Evolutionary conservation across 2,797 vertebrate species (phyloP), one percentile per base, ranked within the genome.

Genomic region (Cheirogaleus major): DNA sequence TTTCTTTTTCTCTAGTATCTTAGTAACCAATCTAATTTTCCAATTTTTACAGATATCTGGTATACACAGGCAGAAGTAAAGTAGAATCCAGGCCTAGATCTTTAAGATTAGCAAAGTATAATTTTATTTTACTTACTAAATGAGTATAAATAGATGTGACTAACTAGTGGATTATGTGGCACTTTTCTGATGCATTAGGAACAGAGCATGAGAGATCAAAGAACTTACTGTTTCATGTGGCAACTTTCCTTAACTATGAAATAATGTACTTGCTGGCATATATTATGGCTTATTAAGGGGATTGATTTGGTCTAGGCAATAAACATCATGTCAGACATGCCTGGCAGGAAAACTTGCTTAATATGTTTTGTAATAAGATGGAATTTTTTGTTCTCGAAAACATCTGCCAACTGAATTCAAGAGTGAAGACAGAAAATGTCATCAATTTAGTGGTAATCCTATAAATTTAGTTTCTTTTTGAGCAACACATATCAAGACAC

Each of bases 361-460:
- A 98, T 98, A 97, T 98, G 97, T 98, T 98, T 98, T 98, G 97
- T 98, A 98, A 98, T 98, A 98, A 99, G 98, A 98, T 97, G 97
- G 95, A 98, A 98, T 98, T 99, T 98, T 99, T 98, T 99, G 98
- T 98, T 99, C 98, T 98, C 90, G 91, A 98, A 99, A 99, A 99
- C 98, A 99, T 99, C 98, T 99, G 98, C 98, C 98, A 98, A 98
- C 97, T 97, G 97, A 98, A 98, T 98, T 99, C 96, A 97, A 84
- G 80, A 98, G 98, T 98, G 98, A 98, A 99, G 98, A 99, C 98
- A 98, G 98, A 98, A 98, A 99, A 99, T 98, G 98, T 98, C 98
- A 98, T 98, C 98, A 98, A 97, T 98, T 99, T 97, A 97, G 96
- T 97, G 98, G 98, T 98, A 98, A 97, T 98, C 97, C 97, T 98